Evolutionary conservation across 92 coral and sea anemone genomes (phyloP).

Genomic region (Isaurus tuberculatus): DNA sequence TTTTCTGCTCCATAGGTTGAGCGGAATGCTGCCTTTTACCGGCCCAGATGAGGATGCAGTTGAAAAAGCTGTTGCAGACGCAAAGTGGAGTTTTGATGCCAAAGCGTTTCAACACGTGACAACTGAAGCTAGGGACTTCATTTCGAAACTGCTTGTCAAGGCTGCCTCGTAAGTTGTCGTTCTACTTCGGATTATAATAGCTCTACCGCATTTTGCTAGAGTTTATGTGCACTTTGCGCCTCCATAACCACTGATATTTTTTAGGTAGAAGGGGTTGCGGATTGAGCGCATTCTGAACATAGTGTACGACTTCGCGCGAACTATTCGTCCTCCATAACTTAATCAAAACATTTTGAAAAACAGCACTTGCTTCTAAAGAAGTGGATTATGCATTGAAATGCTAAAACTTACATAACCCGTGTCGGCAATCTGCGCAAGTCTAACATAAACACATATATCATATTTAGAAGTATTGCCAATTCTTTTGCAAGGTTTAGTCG

Average conservation of each 20-base stretch:
- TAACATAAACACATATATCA: too few relatives aligned
- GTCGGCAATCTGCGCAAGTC: too few relatives aligned
- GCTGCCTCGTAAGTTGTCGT: conserved; percentile 65
- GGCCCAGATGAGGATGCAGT: conserved; percentile 78
- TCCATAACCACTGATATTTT: neutral
- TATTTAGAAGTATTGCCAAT: too few relatives aligned
- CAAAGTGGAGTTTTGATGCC: conserved; percentile 69
- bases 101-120: conserved; percentile 74
- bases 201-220: neutral
- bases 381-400: too few relatives aligned
- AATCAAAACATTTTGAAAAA: too few relatives aligned
- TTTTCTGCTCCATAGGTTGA: conserved; percentile 49
- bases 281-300: too few relatives aligned
- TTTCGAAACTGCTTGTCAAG: conserved; percentile 61
- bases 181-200: neutral
- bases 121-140: conserved; percentile 71
- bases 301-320: too few relatives aligned
- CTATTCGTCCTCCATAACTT: too few relatives aligned
- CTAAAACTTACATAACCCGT: too few relatives aligned
- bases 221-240: neutral
- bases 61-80: conserved; percentile 62
- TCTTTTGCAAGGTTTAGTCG: too few relatives aligned
- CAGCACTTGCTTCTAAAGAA: too few relatives aligned
- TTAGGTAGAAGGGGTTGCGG: too few relatives aligned
- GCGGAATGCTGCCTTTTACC: conserved; percentile 75